Evolutionary conservation across 2,888 invertebrate species (phyloP), one percentile per base, ranked within the genome.

Genomic region (Griposia aprilina): DNA sequence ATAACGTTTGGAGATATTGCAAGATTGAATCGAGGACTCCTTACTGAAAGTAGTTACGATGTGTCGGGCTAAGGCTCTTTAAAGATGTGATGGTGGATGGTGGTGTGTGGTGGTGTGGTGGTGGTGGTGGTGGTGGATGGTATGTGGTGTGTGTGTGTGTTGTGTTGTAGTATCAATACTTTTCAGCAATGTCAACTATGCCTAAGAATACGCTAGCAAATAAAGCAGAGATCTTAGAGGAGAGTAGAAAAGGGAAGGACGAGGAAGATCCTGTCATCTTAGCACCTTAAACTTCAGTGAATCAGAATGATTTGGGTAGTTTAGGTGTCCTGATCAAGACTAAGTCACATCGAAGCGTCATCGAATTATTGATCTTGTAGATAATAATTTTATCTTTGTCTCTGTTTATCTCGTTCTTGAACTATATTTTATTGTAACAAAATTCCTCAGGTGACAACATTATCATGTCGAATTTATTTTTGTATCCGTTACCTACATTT

Each of bases 331-430:
- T 6, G 6, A 41, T 41, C 41, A 41, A 41, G 41, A 45, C 45
- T n/a, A 17, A 2, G 52, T 36, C 20, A 15, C 30, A 69, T 13
- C 15, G 6, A 45, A 10, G 15, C n/a, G 17, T 57, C 15, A 41
- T 50, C 59, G 15, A 55, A 48, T 67, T 36, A 55, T 30, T 57
- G 36, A 71, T 81, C 41, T 48, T 15, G 8, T n/a, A 65, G 23
- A 52, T 48, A 57, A 50, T 52, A 20, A 36, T 69, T 62, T 57
- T 41, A 80, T 83, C 15, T 69, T 67, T 68, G 78, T 66, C 60
- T 50, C 11, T 30, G 23, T 26, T 78, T 78, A 60, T 80, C 59
- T 83, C 55, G 63, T n/a, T 65, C 63, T 65, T 80, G 68, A 82
- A 76, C 45, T 55, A 60, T 30, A 52, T 76, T 57, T 68, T 80